Evolutionary conservation across 1,140 invertebrate genomes (phyloP).

Genomic region (Tetraneura akinire): DNA sequence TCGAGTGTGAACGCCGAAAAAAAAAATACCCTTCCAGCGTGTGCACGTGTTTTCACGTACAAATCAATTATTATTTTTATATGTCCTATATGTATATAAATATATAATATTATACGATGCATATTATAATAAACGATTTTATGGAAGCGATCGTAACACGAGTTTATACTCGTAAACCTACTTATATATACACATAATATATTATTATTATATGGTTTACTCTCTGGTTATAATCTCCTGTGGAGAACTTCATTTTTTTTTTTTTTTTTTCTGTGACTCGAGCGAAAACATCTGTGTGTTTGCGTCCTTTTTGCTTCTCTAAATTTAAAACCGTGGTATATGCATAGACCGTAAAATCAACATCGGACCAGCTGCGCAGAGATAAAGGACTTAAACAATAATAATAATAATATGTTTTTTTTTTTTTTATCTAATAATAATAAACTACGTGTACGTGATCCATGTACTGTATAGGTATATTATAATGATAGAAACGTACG

Average conservation of each 20-base stretch:
- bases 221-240: constrained; percentile 38
- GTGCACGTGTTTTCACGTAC: constrained; percentile 21
- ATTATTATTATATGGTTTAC: constrained; percentile 17
- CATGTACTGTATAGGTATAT: too few relatives aligned
- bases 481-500: too few relatives aligned
- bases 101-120: too few relatives aligned
- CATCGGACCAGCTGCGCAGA: constrained; percentile 4
- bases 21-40: neutral
- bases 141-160: too few relatives aligned
- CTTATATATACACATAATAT: too few relatives aligned
- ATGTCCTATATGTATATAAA: too few relatives aligned
- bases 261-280: constrained; percentile 24
- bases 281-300: constrained; percentile 45
- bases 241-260: neutral
- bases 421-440: too few relatives aligned
- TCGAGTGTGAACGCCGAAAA: neutral
- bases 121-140: too few relatives aligned
- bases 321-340: constrained; percentile 2
- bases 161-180: too few relatives aligned
- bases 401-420: too few relatives aligned
- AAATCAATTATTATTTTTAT: constrained; percentile 11
- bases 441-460: too few relatives aligned
- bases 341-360: neutral
- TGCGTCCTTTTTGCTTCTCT: constrained; percentile 25
- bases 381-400: constrained; percentile 2